A percentile compares a stretch with the other conserved stretches of the same genome.
Evolutionary conservation across 92 coral and sea anemone species (phyloP).

Genomic region (Phenganax stokvisi): DNA sequence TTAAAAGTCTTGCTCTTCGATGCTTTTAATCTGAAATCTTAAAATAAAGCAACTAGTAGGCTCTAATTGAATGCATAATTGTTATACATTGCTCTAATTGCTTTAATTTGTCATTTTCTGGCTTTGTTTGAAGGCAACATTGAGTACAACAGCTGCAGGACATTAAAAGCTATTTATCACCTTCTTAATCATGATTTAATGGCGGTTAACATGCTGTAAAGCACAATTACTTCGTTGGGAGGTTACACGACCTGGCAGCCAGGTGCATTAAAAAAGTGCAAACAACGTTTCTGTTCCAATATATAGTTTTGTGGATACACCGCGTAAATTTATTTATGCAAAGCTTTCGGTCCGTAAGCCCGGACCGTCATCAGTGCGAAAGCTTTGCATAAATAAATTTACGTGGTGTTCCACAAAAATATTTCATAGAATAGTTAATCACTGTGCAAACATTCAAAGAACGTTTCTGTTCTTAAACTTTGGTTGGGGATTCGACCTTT

Average conservation of each 20-base stretch:
- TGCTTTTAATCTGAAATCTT: background rate
- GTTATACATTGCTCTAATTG: background rate
- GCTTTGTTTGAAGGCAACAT: constrained; percentile 19
- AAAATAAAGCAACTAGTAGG: background rate
- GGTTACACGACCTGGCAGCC: background rate
- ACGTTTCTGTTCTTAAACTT: too few species aligned
- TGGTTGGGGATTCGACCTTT: too few species aligned
- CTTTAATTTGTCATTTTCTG: constrained; percentile 4
- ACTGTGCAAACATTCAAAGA: too few species aligned
- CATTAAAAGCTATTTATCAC: constrained; percentile 13
- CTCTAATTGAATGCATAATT: constrained; percentile 15
- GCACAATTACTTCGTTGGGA: background rate
- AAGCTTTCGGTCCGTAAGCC: too few species aligned
- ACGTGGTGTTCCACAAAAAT: too few species aligned
- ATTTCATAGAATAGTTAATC: too few species aligned
- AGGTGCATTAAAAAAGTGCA: background rate
- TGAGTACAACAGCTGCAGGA: constrained; percentile 8
- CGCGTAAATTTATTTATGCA: too few species aligned
- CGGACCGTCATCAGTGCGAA: too few species aligned
- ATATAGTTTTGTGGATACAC: too few species aligned
- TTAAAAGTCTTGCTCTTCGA: background rate
- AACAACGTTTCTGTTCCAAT: too few species aligned
- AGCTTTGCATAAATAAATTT: too few species aligned
- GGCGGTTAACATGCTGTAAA: constrained; percentile 11
- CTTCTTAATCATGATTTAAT: constrained; percentile 13